These are phyloP conservation scores for Pampusana beccarii DNA, from an alignment of 2,113 vertebrate genomes.

Conservation along the genomic window DNA sequence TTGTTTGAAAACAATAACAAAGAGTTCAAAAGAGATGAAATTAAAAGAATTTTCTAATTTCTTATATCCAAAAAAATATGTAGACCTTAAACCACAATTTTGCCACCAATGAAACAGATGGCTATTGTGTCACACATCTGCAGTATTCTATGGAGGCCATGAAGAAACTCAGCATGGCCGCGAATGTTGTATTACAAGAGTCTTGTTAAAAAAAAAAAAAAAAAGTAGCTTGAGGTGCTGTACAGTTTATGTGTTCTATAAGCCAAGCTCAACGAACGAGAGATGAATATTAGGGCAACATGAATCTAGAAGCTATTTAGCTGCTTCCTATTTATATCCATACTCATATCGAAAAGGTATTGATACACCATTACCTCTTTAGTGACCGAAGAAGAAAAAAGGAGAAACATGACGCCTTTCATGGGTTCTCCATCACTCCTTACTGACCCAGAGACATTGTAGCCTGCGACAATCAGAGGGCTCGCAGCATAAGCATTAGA, in stretches of 20 bases:
- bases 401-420: constrained; percentile 97
- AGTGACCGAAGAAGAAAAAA: constrained; percentile 86
- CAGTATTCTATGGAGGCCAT: neutral
- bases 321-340: neutral
- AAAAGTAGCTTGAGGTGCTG: neutral
- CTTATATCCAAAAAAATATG: neutral
- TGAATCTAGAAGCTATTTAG: neutral
- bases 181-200: neutral
- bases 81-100: neutral
- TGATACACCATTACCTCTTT: constrained; percentile 80
- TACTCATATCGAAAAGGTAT: neutral
- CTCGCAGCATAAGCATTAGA: constrained; percentile 85
- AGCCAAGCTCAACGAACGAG: neutral
- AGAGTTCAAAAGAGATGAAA: neutral
- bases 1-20: neutral
- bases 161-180: neutral
- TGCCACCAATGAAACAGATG: neutral
- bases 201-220: neutral
- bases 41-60: neutral
- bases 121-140: neutral
- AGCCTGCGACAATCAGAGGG: constrained; percentile 90
- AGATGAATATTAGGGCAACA: neutral
- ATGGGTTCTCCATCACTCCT: constrained; percentile 96
- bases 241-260: neutral
- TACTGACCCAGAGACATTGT: constrained; percentile 93